Percentiles rank a stretch among this genome's conserved stretches.
Evolutionary conservation across 2,888 invertebrate genomes (phyloP).

Genomic region (Amiota communis): DNA sequence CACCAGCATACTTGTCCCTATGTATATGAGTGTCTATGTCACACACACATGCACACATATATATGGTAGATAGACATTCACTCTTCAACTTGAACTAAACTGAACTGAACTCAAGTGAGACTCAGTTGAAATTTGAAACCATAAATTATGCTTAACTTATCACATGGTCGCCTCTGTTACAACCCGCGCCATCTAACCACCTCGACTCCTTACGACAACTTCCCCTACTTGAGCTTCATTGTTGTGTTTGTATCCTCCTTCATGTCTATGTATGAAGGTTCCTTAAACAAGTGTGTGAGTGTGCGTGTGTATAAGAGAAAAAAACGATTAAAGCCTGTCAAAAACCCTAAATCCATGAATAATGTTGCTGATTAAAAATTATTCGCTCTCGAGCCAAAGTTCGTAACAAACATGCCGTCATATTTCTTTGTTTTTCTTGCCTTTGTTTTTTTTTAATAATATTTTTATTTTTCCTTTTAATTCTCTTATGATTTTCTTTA

Average conservation of each 20-base stretch:
- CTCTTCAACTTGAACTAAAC: neutral
- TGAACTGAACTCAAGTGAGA: conserved; percentile 13
- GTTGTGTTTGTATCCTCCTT: no score
- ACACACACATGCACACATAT: neutral
- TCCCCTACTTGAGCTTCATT: neutral
- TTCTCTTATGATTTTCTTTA: neutral
- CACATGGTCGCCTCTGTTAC: conserved; percentile 4
- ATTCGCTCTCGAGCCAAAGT: neutral
- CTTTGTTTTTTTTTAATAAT: neutral
- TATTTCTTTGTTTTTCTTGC: neutral
- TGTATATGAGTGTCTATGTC: no score
- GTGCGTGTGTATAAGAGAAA: conserved; percentile 5
- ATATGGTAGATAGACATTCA: neutral
- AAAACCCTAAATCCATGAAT: conserved; percentile 21
- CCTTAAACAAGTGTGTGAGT: neutral
- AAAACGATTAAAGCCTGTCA: conserved; percentile 22
- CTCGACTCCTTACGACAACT: neutral
- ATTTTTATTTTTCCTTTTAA: neutral
- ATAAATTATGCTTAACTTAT: conserved; percentile 48
- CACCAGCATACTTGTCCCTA: no score
- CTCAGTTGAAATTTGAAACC: conserved; percentile 38
- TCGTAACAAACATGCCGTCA: neutral
- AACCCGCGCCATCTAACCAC: neutral
- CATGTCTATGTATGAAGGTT: no score
- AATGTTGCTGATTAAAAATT: conserved; percentile 20